These are phyloP conservation scores for Riparia riparia DNA, from an alignment of 2,113 vertebrate species.

Conservation along the genomic window DNA sequence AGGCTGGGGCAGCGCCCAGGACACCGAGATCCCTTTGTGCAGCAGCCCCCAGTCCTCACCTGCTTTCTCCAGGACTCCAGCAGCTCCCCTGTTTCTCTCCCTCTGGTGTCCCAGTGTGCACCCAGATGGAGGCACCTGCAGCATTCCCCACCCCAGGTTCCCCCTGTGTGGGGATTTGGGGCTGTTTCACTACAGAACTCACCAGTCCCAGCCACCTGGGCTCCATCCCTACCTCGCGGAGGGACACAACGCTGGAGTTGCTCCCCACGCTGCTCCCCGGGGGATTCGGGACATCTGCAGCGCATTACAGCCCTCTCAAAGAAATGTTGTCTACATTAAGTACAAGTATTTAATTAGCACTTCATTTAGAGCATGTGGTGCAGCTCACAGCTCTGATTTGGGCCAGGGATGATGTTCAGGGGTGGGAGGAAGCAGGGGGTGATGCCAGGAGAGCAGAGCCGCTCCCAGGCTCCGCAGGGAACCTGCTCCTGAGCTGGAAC, in stretches of 20 bases:
- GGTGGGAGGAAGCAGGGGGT: neutral
- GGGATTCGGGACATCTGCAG: neutral
- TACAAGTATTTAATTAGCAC: conserved; percentile 68
- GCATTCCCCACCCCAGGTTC: rapidly evolving
- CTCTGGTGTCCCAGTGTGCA: rapidly evolving
- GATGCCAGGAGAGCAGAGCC: conserved; percentile 7
- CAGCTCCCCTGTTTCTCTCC: neutral
- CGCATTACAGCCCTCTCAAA: conserved; percentile 11
- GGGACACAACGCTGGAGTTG: neutral
- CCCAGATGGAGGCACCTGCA: neutral
- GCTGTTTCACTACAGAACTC: neutral
- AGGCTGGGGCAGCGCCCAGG: neutral
- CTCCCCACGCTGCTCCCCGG: neutral
- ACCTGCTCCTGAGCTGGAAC: neutral
- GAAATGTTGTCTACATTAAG: conserved; percentile 17
- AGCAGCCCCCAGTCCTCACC: neutral
- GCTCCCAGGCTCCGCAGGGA: neutral
- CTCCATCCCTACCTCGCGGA: neutral
- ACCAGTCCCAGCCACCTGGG: rapidly evolving
- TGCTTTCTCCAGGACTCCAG: too few relatives aligned
- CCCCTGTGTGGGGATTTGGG: rapidly evolving
- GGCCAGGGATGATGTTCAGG: conserved; percentile 18
- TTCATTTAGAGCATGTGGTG: conserved; percentile 60
- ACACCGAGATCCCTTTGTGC: neutral
- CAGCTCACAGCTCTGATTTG: conserved; percentile 33